These are phyloP conservation scores for Exephanes ischioxanthus DNA, from an alignment of 2,888 invertebrate genomes.

Conservation along the genomic window DNA sequence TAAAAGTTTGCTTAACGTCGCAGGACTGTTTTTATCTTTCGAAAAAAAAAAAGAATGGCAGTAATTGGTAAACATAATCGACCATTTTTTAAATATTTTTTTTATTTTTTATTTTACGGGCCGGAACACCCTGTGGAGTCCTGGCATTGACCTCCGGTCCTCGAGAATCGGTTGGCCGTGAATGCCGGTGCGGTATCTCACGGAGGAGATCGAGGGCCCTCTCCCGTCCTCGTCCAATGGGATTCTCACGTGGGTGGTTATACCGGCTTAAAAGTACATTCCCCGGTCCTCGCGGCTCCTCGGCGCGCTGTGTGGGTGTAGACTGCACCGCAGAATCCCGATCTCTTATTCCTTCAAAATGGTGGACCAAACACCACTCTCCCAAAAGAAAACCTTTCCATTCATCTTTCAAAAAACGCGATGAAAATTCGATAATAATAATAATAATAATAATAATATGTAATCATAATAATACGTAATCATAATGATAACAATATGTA, in stretches of 20 bases:
- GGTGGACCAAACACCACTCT: slow-evolving; percentile 71
- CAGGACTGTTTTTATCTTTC: neutral
- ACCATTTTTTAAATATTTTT: neutral
- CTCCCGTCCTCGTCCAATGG: slow-evolving; percentile 77
- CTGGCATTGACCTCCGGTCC: slow-evolving; percentile 56
- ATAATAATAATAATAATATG: neutral
- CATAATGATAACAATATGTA: too few species aligned
- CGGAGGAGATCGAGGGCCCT: slow-evolving; percentile 57
- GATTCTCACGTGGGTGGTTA: slow-evolving; percentile 81
- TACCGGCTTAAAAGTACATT: slow-evolving; percentile 70
- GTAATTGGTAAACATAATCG: neutral
- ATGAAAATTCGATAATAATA: neutral
- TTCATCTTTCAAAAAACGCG: neutral
- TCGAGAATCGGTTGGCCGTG: slow-evolving; percentile 46
- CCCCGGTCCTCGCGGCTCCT: slow-evolving; percentile 67
- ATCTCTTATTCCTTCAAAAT: slow-evolving; percentile 79
- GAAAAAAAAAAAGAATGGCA: neutral
- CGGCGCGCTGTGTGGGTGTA: slow-evolving; percentile 77
- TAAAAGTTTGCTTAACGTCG: neutral
- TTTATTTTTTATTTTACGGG: neutral
- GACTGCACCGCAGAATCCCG: slow-evolving; percentile 78
- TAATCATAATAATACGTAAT: too few species aligned
- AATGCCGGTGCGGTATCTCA: slow-evolving; percentile 35
- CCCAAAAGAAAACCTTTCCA: neutral
- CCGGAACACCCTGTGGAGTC: slow-evolving; percentile 59